Base-by-base conservation (phyloP, 1,140 invertebrate genomes). In the Bombus waltoni region DNA sequence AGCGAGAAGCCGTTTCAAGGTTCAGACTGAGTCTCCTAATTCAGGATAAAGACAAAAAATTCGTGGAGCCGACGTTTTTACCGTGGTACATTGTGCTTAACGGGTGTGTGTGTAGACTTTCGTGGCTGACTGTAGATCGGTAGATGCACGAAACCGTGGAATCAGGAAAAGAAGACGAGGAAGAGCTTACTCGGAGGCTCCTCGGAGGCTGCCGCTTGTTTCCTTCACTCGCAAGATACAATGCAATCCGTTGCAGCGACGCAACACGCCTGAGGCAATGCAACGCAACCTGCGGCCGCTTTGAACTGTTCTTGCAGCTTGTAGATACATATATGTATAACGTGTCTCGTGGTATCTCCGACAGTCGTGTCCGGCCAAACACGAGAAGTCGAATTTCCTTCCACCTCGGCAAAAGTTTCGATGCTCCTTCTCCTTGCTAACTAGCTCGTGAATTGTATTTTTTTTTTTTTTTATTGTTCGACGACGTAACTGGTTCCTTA, bases 311-410 rank as follows among this genome's bases (percentile, higher is more conserved):
- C 44, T 40, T 22, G 73, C 65, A 87, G 73, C 83, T 79, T 74
- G 88, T 91, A 90, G 35, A n/a, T 62, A 62, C 28, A 62, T 62
- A 62, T 62, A 62, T 62, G 18, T 68, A 68, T 11, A 68, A 9
- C 38, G 18, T 68, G 35, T 88, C 91, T 91, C 86, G 85, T 77
- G 85, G 87, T 91, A 91, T 91, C 83, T 92, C 85, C 18, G 47
- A 53, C 47, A 87, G 10, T 18, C 62, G n/a, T 15, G 62, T 65
- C 28, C 62, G n/a, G 6, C 62, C n/a, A 66, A 88, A 80, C 66
- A 59, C 82, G 80, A 86, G 80, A 84, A 89, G 74, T 86, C 90
- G 75, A 91, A 92, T 90, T 92, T 92, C n/a, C 65, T 66, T 66
- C 65, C n/a, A 66, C 2, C n/a, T 10, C 28, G 28, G 28, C 59